A percentile compares a stretch with the other conserved stretches of the same genome.
These are phyloP conservation scores for Galerucella nymphaeae DNA, from an alignment of 2,888 invertebrate species.

Conservation along the genomic window DNA sequence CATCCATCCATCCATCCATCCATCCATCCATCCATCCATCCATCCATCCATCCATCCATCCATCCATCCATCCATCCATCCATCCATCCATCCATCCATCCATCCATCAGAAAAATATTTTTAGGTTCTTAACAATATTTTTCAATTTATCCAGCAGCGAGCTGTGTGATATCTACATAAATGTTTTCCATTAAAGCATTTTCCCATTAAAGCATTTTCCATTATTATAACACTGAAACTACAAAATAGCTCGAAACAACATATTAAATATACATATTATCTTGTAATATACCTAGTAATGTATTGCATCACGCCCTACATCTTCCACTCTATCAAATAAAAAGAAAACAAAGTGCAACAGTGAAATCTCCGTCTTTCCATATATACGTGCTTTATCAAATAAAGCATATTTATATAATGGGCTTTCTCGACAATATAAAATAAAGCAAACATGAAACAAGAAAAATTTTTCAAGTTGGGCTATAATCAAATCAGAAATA, in stretches of 20 bases:
- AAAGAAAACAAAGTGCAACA: neutral
- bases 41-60: no score
- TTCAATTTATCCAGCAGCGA: no score
- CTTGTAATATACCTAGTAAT: neutral
- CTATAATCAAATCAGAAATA: slow-evolving; percentile 27
- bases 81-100: no score
- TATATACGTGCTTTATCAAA: slow-evolving; percentile 4
- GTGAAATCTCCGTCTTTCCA: neutral
- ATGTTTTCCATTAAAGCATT: no score
- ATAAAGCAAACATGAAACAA: slow-evolving; percentile 13
- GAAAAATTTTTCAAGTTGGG: slow-evolving; percentile 11
- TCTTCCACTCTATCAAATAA: neutral
- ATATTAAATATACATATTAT: neutral
- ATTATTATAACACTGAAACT: no score
- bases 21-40: no score
- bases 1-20: no score
- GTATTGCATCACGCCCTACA: neutral
- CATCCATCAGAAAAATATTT: no score
- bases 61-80: no score
- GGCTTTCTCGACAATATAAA: neutral
- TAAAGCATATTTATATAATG: slow-evolving; percentile 23
- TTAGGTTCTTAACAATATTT: no score
- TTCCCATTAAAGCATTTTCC: no score
- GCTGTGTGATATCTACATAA: no score
- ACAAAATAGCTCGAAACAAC: neutral